phyloP scores from a whole-genome alignment of 1,140 invertebrate species.

The Drosophila teissieri region DNA sequence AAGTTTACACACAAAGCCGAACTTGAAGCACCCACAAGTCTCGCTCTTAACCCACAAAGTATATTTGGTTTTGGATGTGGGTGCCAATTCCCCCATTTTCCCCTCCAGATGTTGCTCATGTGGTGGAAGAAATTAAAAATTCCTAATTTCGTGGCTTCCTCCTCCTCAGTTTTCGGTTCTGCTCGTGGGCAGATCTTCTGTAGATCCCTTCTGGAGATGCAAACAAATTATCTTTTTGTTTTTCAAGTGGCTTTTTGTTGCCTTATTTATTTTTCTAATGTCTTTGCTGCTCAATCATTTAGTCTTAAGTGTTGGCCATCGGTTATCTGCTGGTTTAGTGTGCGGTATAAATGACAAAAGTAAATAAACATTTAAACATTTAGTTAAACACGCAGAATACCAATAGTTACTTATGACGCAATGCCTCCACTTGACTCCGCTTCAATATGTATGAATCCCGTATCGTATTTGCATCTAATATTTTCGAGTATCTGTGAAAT shows the following conservation, averaged over 20 bases:
- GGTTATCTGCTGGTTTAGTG: conserved; percentile 16
- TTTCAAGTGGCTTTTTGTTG: conserved; percentile 5
- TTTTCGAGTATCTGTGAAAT: conserved; percentile 51
- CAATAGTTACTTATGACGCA: conserved; percentile 32
- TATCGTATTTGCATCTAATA: conserved; percentile 53
- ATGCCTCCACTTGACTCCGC: conserved; percentile 27
- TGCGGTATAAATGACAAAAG: conserved; percentile 41
- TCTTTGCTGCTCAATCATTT: conserved; percentile 40
- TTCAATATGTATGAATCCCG: conserved; percentile 35
- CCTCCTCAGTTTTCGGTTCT: conserved; percentile 10
- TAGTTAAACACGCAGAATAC: conserved; percentile 24
- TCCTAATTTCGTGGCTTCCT: conserved; percentile 9
- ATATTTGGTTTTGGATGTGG: conserved; percentile 18
- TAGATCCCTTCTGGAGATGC: conserved; percentile 17
- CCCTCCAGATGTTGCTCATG: conserved; percentile 54
- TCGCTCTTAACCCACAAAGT: conserved; percentile 59
- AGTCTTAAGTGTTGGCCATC: conserved; percentile 11
- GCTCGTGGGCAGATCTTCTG: conserved; percentile 44
- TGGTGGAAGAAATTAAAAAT: conserved; percentile 39
- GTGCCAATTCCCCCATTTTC: conserved; percentile 9
- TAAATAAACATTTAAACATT: conserved; percentile 44
- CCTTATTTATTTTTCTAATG: conserved; percentile 27
- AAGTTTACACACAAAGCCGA: conserved; percentile 42
- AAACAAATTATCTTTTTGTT: conserved; percentile 28
- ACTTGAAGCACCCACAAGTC: conserved; percentile 48